Conservation (phyloP, 2,113 vertebrate genomes). For the human (Homo sapiens) region DNA sequence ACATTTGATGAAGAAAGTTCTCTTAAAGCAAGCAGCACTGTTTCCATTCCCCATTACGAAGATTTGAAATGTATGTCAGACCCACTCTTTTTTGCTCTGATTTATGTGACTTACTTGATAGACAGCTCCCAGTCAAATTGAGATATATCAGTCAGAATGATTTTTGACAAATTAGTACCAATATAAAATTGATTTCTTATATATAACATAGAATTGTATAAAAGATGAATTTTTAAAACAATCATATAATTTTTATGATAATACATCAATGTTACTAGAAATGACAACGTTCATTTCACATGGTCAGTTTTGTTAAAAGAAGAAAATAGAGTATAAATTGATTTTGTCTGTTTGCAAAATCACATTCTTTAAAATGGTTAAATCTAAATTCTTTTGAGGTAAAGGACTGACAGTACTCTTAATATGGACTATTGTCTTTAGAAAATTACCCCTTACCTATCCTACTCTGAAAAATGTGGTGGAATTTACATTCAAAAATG, state of each 20-base stretch:
- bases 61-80: conserved; percentile 42
- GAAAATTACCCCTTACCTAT: neutral
- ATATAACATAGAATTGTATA: neutral
- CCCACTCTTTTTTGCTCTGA: conserved; percentile 20
- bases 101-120: conserved; percentile 36
- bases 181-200: conserved; percentile 34
- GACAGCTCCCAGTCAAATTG: conserved; percentile 1
- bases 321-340: neutral
- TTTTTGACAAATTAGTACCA: conserved; percentile 34
- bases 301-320: neutral
- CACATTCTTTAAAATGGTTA: neutral
- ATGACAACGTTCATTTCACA: neutral
- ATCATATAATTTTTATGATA: neutral
- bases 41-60: neutral
- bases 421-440: conserved; percentile 63
- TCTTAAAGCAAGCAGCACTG: neutral
- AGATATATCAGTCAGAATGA: conserved; percentile 36
- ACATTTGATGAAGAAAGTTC: neutral
- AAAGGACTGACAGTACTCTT: neutral
- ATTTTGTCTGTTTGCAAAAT: neutral
- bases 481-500: neutral
- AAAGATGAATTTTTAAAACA: neutral
- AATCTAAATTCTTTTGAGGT: neutral
- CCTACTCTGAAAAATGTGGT: conserved; percentile 62
- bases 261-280: neutral